A percentile compares a stretch with the other conserved stretches of the same genome.
phyloP scores from a whole-genome alignment of 2,888 invertebrate species.

The Eupithecia subumbrata region DNA sequence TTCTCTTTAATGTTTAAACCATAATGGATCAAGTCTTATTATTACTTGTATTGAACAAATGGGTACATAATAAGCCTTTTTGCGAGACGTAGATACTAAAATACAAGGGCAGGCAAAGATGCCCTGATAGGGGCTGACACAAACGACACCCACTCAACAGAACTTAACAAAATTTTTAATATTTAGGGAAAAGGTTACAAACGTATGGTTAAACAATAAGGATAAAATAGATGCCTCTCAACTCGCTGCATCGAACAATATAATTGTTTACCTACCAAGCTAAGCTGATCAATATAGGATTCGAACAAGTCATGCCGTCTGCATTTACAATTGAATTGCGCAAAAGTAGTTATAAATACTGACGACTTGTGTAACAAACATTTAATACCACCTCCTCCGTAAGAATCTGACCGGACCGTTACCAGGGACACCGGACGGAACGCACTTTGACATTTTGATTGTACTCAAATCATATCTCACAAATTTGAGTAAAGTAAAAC shows the following conservation, averaged over 20 bases:
- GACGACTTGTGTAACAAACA: slow-evolving; percentile 6
- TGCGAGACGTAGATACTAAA: background rate
- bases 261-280: background rate
- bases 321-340: slow-evolving; percentile 9
- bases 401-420: background rate
- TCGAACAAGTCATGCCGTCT: background rate
- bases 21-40: background rate
- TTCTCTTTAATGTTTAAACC: background rate
- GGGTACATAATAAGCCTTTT: background rate
- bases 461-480: background rate
- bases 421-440: background rate
- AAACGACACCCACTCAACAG: background rate
- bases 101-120: background rate
- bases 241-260: slow-evolving; percentile 3
- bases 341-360: slow-evolving; percentile 9
- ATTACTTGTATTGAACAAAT: background rate
- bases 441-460: slow-evolving; percentile 3
- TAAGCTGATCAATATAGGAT: background rate
- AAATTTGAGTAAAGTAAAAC: background rate
- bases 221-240: background rate
- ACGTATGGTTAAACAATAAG: background rate
- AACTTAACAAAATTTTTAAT: background rate
- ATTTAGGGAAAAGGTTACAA: background rate
- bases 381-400: background rate
- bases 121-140: background rate